Evolutionary conservation across 1,140 invertebrate species (phyloP), one percentile per base, ranked within the genome.

Genomic region (Hycleus cichorii): DNA sequence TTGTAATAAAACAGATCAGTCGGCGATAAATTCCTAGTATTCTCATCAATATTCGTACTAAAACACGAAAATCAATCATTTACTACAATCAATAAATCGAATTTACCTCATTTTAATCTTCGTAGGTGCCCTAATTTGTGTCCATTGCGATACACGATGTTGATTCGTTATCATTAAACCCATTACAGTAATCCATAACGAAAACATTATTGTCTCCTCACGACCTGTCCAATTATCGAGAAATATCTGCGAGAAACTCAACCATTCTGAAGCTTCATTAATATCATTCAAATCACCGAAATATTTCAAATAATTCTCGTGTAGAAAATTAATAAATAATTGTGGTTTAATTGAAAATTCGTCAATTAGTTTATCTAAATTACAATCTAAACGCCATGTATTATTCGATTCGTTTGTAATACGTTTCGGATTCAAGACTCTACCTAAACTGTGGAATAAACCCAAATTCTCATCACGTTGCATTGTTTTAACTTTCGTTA

Each of bases 401-500:
- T 18, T 18, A 18, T 18, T 18, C 10, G 58, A 58, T 32, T n/a
- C 57, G 18, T 6, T 49, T 58, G 57, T 8, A 52, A 45, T 59
- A 82, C 83, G 79, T 80, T 88, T 90, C 18, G 87, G 86, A 79
- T 89, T 87, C 24, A 88, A 78, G 3, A 89, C 84, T 67, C 84
- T 76, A n/a, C 88, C 88, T 6, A 89, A 74, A 0, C 83, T 84
- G 75, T 89, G 87, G 64, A 89, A 76, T 57, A 89, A 77, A 39
- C 82, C 83, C 18, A 89, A 77, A 49, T 74, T 81, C 70, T 87
- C 83, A 71, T 86, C 85, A 64, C 84, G 80, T 3, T 76, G 76
- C 64, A 84, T 72, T 6, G 75, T 76, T 62, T 77, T 76, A 32
- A 82, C 73, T 60, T 18, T 18, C 18, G 76, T 78, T 25, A 24